Percentiles rank a stretch among this genome's conserved stretches.
These are phyloP conservation scores for Suillia variegata DNA, from an alignment of 2,888 invertebrate species.

Conservation along the genomic window DNA sequence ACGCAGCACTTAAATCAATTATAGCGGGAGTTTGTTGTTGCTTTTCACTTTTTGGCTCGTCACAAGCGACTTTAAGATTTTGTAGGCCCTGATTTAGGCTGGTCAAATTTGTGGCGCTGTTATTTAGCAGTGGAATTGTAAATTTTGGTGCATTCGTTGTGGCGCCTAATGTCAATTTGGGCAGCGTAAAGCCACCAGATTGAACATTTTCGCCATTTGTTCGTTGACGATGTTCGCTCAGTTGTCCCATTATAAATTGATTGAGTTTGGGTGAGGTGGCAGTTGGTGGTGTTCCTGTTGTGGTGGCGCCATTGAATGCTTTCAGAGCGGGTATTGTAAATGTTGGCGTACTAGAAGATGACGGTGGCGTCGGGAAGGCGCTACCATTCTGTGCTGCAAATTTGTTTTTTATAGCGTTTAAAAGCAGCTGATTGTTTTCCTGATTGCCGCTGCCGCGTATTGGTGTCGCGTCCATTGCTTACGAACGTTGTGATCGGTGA, in stretches of 20 bases:
- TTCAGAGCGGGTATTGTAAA: slow-evolving; percentile 35
- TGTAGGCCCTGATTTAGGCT: slow-evolving; percentile 23
- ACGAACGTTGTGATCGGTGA: no score
- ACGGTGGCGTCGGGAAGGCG: no score
- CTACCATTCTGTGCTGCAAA: slow-evolving; percentile 29
- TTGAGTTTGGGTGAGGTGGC: slow-evolving; percentile 33
- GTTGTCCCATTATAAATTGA: slow-evolving; percentile 35
- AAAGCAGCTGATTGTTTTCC: slow-evolving; percentile 31
- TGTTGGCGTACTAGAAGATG: slow-evolving; percentile 31
- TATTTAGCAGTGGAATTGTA: slow-evolving; percentile 36
- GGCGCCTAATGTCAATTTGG: slow-evolving; percentile 29
- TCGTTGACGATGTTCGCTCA: slow-evolving; percentile 5
- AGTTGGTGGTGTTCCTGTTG: neutral
- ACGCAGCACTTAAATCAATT: slow-evolving; percentile 50
- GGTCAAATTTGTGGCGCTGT: slow-evolving; percentile 11
- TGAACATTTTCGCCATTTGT: slow-evolving; percentile 7
- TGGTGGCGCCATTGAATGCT: neutral
- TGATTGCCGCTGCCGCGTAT: no score
- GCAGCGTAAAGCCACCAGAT: slow-evolving; percentile 33
- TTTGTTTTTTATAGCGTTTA: slow-evolving; percentile 40
- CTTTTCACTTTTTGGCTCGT: slow-evolving; percentile 20
- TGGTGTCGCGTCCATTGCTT: slow-evolving; percentile 8
- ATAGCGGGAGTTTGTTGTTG: slow-evolving; percentile 17
- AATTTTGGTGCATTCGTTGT: slow-evolving; percentile 20
- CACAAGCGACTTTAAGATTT: slow-evolving; percentile 25